These are phyloP conservation scores for Pelodiscus sinensis DNA, from an alignment of 2,113 vertebrate genomes.

Conservation along the genomic window DNA sequence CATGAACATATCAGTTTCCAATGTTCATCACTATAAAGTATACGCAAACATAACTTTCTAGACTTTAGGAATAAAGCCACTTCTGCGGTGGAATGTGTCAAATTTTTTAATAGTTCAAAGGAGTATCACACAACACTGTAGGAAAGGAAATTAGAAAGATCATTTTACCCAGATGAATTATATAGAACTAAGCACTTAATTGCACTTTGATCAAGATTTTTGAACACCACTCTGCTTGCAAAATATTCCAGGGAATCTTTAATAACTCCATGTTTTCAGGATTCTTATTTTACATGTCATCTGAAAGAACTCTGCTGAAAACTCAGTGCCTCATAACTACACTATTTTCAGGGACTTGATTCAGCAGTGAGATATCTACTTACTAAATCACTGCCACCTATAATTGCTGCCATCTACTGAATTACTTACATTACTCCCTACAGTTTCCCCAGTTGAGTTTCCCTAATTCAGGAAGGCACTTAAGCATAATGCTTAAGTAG, in stretches of 20 bases:
- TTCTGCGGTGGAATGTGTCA: fast-evolving
- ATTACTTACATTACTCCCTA: not conserved
- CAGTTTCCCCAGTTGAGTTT: not conserved
- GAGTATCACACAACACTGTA: fast-evolving
- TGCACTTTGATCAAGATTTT: fast-evolving
- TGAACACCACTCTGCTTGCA: fast-evolving
- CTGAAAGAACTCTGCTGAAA: not conserved
- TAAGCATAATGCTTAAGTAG: not conserved
- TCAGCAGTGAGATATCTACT: not conserved
- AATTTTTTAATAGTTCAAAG: not conserved
- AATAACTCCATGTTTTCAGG: fast-evolving
- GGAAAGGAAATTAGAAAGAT: not conserved
- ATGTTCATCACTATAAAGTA: not conserved
- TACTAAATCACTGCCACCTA: not conserved
- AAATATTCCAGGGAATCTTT: fast-evolving
- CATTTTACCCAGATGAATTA: not conserved
- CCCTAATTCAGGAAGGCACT: not conserved
- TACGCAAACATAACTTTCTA: not conserved
- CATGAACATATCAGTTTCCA: not conserved
- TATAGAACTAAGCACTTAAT: fast-evolving
- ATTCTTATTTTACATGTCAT: too few species aligned
- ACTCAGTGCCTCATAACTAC: not conserved
- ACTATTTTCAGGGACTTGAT: not conserved
- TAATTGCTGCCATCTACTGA: not conserved
- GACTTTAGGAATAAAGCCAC: fast-evolving